Evolutionary conservation across 2,797 vertebrate genomes (phyloP), one percentile per base, ranked within the genome.

Genomic region (Sphaeramia orbicularis): DNA sequence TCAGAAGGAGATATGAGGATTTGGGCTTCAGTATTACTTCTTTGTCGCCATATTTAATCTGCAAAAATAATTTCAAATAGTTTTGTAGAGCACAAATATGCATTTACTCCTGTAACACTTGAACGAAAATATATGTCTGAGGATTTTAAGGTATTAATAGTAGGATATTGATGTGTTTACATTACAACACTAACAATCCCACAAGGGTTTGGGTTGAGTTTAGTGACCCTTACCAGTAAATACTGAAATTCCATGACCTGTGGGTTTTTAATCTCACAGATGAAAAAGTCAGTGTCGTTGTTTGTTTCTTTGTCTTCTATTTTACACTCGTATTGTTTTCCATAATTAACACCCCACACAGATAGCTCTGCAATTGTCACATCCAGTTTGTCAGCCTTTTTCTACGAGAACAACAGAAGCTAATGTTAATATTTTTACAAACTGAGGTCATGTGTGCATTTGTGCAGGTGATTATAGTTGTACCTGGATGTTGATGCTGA

Each of bases 31-130:
- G 62, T 10, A 13, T 76, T 15, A 71, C 12, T 0, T 8, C 57
- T 47, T 81, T 47, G 13, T 86, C 71, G 64, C 96, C 96, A 69
- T 95, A 65, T 11, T n/a, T 86, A 64, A 99, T 94, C 97, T 99
- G 72, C 45, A 16, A 49, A 47, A 82, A 58, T 88, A 67, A 19
- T 40, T 60, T 1, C 40, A 35, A 60, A 1, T 4, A 32, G 42
- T 12, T 47, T 48, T 13, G 10, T 10, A 37, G 8, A 9, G 2
- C 10, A 48, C 3, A 54, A 24, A 47, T 16, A 21, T 13, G 55
- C 37, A 8, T 50, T 40, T 13, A 45, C 4, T 18, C 2, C 1
- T n/a, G 12, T 47, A 16, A 43, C 35, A 52, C 21, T 11, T 6
- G 14, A 45, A 50, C 10, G 0, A 27, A 27, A n/a, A 10, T 24